Base-by-base conservation (phyloP, 2,797 vertebrate genomes). In the Nyctalus aviator region DNA sequence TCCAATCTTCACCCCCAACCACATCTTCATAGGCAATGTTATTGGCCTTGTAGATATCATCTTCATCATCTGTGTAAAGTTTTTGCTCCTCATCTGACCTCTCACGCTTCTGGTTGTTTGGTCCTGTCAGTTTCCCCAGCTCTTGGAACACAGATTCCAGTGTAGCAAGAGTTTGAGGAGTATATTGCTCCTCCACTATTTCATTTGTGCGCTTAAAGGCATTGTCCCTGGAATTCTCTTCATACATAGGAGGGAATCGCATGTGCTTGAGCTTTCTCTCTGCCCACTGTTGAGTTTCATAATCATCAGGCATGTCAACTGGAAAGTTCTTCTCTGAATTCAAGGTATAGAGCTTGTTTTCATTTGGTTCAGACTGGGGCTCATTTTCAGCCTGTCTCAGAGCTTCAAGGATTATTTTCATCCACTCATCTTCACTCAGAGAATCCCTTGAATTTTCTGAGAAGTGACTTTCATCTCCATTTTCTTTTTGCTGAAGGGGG, bases 101-200 rank as follows among this genome's bases (percentile, higher is more conserved):
- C 82, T 99, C 98, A 14, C 99, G 98, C 93, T 99, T 99, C 41
- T 98, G 98, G 82, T 95, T 97, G 73, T 96, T 98, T 3, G 97
- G 87, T 1, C 95, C 97, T 0, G 99, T 98, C 96, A 99, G 97
- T 96, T 99, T 99, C 25, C 99, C 99, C 92, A 99, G 96, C 91
- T 99, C 99, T 88, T 99, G 99, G 85, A 99, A 99, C 95, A 99
- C 98, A 0, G 99, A 99, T 97, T 99, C 99, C 96, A 99, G 97
- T 0, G 99, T 99, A 5, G 99, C 99, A 18, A 99, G 98, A 95
- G 99, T 99, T 95, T 99, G 99, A 44, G 99, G 99, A 0, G 99
- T 99, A 88, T 99, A 99, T 66, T 99, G 99, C 95, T 99, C 99
- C 93, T 99, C 99, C 71, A 99, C 99, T 0, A 99, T 99, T 97